These are phyloP conservation scores for Phylloscopus trochilus DNA, from an alignment of 2,113 vertebrate species.

Conservation along the genomic window DNA sequence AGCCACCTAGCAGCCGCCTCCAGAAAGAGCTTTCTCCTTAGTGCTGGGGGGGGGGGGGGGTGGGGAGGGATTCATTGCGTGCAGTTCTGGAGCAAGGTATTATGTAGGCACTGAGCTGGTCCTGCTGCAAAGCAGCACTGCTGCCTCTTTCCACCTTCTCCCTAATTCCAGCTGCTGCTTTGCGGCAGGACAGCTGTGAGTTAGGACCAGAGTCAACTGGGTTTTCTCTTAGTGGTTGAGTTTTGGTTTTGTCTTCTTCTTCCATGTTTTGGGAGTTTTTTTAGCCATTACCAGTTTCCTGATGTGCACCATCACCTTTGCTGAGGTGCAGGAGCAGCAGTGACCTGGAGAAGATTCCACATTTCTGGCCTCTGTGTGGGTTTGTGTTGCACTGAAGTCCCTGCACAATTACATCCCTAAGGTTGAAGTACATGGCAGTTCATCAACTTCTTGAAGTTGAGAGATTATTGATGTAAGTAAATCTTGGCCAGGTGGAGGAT, in stretches of 20 bases:
- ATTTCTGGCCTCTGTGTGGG: background rate
- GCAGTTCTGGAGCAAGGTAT: background rate
- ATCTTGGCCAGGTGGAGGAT: background rate
- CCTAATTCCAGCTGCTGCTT: background rate
- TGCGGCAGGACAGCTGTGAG: background rate
- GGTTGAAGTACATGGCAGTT: background rate
- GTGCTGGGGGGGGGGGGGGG: too few species aligned
- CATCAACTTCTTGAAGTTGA: background rate
- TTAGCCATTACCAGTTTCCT: background rate
- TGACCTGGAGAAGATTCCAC: background rate
- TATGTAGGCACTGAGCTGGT: background rate
- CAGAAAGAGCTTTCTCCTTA: background rate
- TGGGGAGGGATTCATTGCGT: rapidly evolving
- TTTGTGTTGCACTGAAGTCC: background rate
- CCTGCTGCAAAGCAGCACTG: background rate
- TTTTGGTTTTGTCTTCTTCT: background rate
- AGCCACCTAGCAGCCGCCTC: background rate
- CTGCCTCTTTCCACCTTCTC: background rate
- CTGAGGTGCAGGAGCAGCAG: background rate
- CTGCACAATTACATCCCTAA: background rate
- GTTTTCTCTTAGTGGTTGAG: background rate
- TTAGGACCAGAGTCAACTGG: background rate
- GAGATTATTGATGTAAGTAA: background rate
- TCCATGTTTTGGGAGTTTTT: background rate
- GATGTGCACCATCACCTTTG: background rate